Evolutionary conservation across 92 coral and sea anemone genomes (phyloP), one percentile per base, ranked within the genome.

Genomic region (Porites rus): DNA sequence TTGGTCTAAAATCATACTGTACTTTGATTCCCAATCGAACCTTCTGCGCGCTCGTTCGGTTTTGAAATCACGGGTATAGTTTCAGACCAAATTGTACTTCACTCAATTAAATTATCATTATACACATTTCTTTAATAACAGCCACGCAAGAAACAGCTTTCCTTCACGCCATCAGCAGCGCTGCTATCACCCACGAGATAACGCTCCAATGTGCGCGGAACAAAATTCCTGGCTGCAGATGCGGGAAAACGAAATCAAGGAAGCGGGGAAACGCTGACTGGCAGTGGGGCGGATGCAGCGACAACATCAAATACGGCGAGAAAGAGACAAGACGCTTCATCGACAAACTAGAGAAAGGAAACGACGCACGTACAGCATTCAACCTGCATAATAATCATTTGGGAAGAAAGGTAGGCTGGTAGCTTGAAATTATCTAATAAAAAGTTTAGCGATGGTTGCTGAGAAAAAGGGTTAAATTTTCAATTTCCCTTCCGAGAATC

Each of bases 281-380:
- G 89, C 67, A 21, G 63, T 86, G 94, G 92, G 89, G 93, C 20
- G 97, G 97, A n/a, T 94, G 97, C 62, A 82, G 91, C 65, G 97
- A 94, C 43, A 94, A 94, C 65, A 87, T 81, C n/a, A 88, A 89
- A 24, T 94, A 81, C 69, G 97, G 97, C 14, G 94, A 88, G 53
- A 81, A 86, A 56, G 88, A 86, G 65, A 81, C 93, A 12, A 88
- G 91, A 79, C 90, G 84, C 69, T 94, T 94, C 75, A 80, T 94
- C 1, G 94, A 91, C 69, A 92, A 82, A 10, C 81, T 94, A 31
- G 97, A 94, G 85, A 81, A 85, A 58, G 75, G 64, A 1, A 81
- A 77, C 20, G 88, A 89, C 14, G 83, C 84, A 0, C 77, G 92
- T 20, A 66, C 92, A 75, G 69, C 76, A 13, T 69, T 94, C 74